Evolutionary conservation across 2,888 invertebrate genomes (phyloP).

Genomic region (Xanthorhoe spadicearia): DNA sequence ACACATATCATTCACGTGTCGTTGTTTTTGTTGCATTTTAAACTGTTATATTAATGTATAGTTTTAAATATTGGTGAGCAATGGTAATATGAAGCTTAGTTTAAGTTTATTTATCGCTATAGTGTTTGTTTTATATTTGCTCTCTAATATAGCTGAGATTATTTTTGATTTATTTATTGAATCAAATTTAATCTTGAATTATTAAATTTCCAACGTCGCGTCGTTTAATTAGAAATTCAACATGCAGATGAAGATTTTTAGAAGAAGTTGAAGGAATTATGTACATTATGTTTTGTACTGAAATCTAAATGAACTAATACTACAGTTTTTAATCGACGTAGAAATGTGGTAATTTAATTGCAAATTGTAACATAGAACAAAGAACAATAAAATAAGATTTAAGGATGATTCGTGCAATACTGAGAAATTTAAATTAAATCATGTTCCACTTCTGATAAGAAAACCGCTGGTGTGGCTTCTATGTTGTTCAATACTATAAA

Average conservation of each 20-base stretch:
- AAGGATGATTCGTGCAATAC: neutral
- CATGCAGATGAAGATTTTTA: neutral
- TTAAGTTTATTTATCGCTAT: constrained; percentile 16
- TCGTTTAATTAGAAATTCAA: neutral
- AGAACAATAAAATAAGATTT: neutral
- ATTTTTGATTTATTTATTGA: constrained; percentile 13
- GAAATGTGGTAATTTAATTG: constrained; percentile 9
- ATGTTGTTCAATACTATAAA: no score
- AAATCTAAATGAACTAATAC: no score
- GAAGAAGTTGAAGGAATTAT: neutral
- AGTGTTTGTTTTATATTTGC: constrained; percentile 30
- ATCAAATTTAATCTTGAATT: constrained; percentile 8
- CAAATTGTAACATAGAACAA: neutral
- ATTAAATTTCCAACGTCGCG: constrained; percentile 9
- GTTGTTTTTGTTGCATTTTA: constrained; percentile 33
- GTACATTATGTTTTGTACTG: no score
- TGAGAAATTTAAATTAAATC: neutral
- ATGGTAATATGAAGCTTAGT: constrained; percentile 27
- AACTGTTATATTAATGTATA: constrained; percentile 27
- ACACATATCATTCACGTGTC: constrained; percentile 24
- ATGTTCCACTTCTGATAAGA: no score
- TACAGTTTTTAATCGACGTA: neutral
- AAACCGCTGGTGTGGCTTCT: no score
- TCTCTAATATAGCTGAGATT: constrained; percentile 22
- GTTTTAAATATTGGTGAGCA: constrained; percentile 37